Evolutionary conservation across 2,888 invertebrate genomes (phyloP).

Genomic region (Celastrina argiolus): DNA sequence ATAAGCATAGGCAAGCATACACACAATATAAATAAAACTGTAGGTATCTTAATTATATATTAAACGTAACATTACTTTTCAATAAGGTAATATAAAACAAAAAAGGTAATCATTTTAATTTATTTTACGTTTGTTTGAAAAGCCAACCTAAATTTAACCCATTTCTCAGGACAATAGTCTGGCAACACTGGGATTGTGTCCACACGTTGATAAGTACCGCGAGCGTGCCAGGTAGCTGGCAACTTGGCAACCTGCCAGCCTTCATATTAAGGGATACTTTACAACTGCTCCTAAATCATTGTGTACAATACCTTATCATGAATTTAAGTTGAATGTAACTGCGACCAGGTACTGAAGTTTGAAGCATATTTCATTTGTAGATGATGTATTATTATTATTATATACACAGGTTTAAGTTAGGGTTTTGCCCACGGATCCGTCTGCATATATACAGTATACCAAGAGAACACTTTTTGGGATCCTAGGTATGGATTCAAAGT

Average conservation of each 20-base stretch:
- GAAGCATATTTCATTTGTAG: background rate
- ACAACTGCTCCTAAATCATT: conserved; percentile 37
- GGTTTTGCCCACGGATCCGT: too few species aligned
- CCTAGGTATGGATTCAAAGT: too few species aligned
- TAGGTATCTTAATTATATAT: too few species aligned
- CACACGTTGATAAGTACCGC: conserved; percentile 38
- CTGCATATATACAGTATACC: too few species aligned
- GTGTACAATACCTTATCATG: conserved; percentile 9
- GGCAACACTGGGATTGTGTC: conserved; percentile 28
- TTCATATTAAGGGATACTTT: conserved; percentile 39
- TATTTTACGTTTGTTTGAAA: background rate
- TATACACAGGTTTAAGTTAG: too few species aligned
- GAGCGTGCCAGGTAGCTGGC: conserved; percentile 36
- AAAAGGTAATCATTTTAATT: too few species aligned
- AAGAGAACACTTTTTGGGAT: too few species aligned
- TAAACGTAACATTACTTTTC: too few species aligned
- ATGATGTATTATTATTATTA: background rate
- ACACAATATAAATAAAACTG: too few species aligned
- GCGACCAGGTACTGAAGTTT: background rate
- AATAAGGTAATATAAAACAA: too few species aligned
- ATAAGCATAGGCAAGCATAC: too few species aligned
- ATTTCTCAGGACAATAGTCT: conserved; percentile 24
- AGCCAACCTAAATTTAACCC: background rate
- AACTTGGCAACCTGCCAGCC: conserved; percentile 31
- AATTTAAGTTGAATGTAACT: conserved; percentile 13